Evolutionary conservation across 2,797 vertebrate genomes (phyloP).

Genomic region (Sarcoramphus papa): DNA sequence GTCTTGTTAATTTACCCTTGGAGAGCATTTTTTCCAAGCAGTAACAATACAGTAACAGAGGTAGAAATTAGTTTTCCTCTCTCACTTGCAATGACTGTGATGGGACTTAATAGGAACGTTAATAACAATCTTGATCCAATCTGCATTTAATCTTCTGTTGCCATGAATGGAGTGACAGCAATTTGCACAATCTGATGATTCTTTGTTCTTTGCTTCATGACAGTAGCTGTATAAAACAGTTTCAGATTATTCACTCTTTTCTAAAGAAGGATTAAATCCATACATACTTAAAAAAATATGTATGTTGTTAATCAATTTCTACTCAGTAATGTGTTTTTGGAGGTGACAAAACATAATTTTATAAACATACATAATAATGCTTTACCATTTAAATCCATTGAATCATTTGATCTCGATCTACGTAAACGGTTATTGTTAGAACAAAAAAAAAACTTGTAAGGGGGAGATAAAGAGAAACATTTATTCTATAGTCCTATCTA

Average conservation of each 20-base stretch:
- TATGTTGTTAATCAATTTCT: not conserved
- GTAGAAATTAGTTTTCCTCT: not conserved
- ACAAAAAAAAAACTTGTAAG: not conserved
- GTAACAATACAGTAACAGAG: not conserved
- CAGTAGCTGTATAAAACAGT: not conserved
- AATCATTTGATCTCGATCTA: not conserved
- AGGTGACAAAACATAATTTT: not conserved
- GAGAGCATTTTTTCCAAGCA: not conserved
- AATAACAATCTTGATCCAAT: not conserved
- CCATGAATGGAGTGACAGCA: not conserved
- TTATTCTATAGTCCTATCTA: not conserved
- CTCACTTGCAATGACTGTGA: not conserved
- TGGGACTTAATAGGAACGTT: not conserved
- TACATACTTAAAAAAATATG: not conserved
- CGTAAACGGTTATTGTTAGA: not conserved
- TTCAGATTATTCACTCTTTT: not conserved
- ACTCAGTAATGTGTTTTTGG: not conserved
- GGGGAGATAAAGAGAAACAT: not conserved
- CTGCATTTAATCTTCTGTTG: not conserved
- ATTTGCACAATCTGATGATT: not conserved
- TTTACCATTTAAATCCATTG: not conserved
- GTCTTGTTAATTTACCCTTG: not conserved
- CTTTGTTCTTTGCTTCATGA: not conserved
- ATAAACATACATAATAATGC: not conserved
- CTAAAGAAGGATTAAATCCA: not conserved